Percentiles rank a stretch among this genome's conserved stretches.
These are phyloP conservation scores for Tetanocera ferruginea DNA, from an alignment of 2,888 invertebrate species.

Conservation along the genomic window DNA sequence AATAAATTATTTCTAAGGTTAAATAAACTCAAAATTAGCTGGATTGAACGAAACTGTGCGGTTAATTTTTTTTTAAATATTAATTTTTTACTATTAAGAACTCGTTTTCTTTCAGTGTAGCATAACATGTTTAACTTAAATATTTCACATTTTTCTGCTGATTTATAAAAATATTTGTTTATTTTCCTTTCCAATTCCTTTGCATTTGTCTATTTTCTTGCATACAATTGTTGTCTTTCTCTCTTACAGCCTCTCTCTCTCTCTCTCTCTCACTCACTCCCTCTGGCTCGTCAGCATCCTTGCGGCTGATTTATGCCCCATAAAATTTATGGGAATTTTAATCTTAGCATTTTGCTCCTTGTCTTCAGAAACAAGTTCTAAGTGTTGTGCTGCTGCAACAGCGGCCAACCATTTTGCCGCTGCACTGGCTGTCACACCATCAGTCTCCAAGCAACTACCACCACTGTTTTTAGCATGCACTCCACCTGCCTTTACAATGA, in stretches of 20 bases:
- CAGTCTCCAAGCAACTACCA: neutral
- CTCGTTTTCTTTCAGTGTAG: too few species aligned
- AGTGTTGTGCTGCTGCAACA: slow-evolving; percentile 13
- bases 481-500: neutral
- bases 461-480: neutral
- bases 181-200: neutral
- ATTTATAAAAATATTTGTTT: too few species aligned
- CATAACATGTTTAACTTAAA: too few species aligned
- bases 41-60: too few species aligned
- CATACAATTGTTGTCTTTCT: neutral
- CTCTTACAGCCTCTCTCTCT: neutral
- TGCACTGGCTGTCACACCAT: neutral
- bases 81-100: too few species aligned
- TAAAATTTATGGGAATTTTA: slow-evolving; percentile 59
- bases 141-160: too few species aligned
- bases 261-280: neutral
- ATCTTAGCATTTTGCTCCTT: slow-evolving; percentile 54
- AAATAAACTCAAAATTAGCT: too few species aligned
- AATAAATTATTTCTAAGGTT: too few species aligned
- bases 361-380: slow-evolving; percentile 48
- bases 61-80: too few species aligned
- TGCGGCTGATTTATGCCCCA: slow-evolving; percentile 55
- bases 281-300: slow-evolving; percentile 25
- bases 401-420: neutral
- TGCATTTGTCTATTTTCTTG: neutral